Base-by-base conservation (phyloP, 2,113 vertebrate species). In the Arenaria interpres region DNA sequence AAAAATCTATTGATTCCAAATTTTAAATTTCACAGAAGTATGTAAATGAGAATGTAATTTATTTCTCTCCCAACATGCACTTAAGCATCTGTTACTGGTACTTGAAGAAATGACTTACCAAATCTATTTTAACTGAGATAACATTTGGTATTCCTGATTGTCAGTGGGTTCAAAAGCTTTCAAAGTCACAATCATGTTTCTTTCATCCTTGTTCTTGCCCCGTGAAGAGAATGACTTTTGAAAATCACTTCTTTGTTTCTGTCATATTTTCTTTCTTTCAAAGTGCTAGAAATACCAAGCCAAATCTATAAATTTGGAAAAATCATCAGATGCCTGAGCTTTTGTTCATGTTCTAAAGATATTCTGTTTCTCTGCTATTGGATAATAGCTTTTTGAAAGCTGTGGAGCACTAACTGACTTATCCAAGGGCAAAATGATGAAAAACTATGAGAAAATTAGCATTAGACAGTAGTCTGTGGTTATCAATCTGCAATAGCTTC, bases 71-170 rank as follows among this genome's bases (percentile, higher is more conserved):
- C 35, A 81, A 84, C 56, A 75, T 48, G 71, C 16, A 73, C 39
- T 91, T 60, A 83, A 83, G 72, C 92, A 89, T 97, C 90, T 96
- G 92, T 90, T 86, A 56, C 83, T 50, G 30, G 20, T 62, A 50
- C 71, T 57, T 95, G 79, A 86, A 84, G 51, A 81, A 90, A 88
- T 77, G 7, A 86, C 27, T 95, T 96, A 84, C 48, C 68, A 74
- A 67, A 84, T 96, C 30, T 81, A 60, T 84, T 95, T 89, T 90
- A 87, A 92, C 48, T 45, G 24, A 92, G 27, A 78, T 46, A 97
- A 94, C 88, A 90, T 75, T 90, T 88, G 54, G 50, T 59, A 35
- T 74, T 95, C 54, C 43, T 94, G 59, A 48, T 67, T 68, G 32
- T 53, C 72, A 75, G 6, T n/a, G 33, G 18, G 5, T 72, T 27